Conservation (phyloP, 2,888 invertebrate species). For the Parthenolecanium corni region DNA sequence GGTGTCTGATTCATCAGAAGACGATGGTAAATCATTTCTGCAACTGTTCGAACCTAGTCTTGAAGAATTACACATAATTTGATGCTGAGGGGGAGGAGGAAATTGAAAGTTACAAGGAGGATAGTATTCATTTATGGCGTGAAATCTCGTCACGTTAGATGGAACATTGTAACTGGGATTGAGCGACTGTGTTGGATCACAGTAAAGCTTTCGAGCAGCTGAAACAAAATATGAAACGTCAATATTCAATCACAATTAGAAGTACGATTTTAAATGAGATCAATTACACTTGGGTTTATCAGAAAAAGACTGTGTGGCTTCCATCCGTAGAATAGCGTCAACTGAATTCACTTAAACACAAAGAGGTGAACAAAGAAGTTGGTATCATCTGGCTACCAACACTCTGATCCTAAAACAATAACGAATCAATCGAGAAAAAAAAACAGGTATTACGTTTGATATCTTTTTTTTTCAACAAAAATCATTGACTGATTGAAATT, state of each 20-base stretch:
- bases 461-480: too few relatives aligned
- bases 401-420: conserved; percentile 26
- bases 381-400: conserved; percentile 32
- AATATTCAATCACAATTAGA: background rate
- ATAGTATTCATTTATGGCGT: conserved; percentile 8
- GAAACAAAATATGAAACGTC: background rate
- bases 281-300: conserved; percentile 28
- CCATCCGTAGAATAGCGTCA: conserved; percentile 18
- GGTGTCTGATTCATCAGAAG: conserved; percentile 29
- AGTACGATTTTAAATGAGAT: background rate
- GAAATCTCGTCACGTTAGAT: background rate
- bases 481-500: too few relatives aligned
- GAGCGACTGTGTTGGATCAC: background rate
- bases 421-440: background rate
- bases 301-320: conserved; percentile 9
- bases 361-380: conserved; percentile 26
- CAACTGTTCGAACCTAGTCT: conserved; percentile 13
- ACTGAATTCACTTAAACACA: background rate
- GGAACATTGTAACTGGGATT: background rate
- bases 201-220: conserved; percentile 11
- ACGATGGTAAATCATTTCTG: conserved; percentile 25
- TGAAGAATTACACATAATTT: conserved; percentile 1
- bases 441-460: too few relatives aligned
- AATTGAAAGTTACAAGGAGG: conserved; percentile 27
- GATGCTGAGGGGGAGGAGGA: conserved; percentile 30